Percentiles rank a stretch among this genome's conserved stretches.
Conservation (phyloP, 2,888 invertebrate genomes). For the Caenorhabditis wallacei region DNA sequence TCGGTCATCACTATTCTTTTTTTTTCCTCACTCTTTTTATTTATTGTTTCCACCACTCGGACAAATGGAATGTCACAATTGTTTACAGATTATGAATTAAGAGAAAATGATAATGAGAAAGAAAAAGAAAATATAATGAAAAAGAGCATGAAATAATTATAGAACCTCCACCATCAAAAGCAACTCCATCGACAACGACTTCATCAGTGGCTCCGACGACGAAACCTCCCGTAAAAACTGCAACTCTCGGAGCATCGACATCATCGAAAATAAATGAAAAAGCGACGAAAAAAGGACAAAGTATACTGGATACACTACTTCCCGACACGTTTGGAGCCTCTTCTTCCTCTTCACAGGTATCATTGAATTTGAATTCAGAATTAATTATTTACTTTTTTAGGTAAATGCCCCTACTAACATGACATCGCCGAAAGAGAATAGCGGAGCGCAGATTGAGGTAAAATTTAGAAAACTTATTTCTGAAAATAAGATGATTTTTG, state of each 20-base stretch:
- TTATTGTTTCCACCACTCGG: conserved; percentile 1
- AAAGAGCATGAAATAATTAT: neutral
- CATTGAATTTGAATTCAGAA: neutral
- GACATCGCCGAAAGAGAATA: conserved; percentile 2
- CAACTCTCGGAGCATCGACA: neutral
- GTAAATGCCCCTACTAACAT: neutral
- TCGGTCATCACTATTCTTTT: neutral
- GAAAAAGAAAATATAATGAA: neutral
- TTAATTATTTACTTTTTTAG: too few species aligned
- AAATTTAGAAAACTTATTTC: neutral
- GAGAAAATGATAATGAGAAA: neutral
- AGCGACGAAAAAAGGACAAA: conserved; percentile 3
- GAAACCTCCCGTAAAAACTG: neutral
- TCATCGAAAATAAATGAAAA: conserved; percentile 20
- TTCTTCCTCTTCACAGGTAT: conserved; percentile 40
- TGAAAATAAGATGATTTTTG: too few species aligned
- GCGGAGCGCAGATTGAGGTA: conserved; percentile 3
- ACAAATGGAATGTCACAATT: conserved; percentile 30
- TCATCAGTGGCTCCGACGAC: neutral
- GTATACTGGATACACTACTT: conserved; percentile 53
- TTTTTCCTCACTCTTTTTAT: neutral
- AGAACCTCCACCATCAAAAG: conserved; percentile 24
- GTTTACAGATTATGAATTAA: too few species aligned
- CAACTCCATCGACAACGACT: neutral
- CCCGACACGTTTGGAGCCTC: conserved; percentile 55